phyloP scores from a whole-genome alignment of 2,888 invertebrate species.

The Harpalus rubripes region DNA sequence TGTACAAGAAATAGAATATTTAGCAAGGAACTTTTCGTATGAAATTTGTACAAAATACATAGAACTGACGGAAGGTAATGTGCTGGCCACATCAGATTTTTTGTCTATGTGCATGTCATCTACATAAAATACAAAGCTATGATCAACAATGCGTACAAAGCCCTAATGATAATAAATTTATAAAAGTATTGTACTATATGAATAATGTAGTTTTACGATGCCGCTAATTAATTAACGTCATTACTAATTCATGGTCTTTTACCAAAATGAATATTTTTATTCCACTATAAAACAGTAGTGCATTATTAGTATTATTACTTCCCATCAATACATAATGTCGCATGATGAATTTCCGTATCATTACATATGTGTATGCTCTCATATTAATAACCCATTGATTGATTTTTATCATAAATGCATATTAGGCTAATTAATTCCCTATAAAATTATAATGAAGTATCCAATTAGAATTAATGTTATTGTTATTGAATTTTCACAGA shows the following conservation, averaged over 20 bases:
- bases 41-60: too few species aligned
- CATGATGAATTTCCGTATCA: conserved; percentile 13
- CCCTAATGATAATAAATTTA: too few species aligned
- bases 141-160: too few species aligned
- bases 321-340: neutral
- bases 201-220: neutral
- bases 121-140: too few species aligned
- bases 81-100: too few species aligned
- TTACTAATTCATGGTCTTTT: conserved; percentile 40
- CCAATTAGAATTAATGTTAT: conserved; percentile 23
- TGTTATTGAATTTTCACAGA: neutral
- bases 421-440: conserved; percentile 12
- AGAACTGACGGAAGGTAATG: too few species aligned
- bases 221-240: conserved; percentile 23
- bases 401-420: neutral
- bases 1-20: too few species aligned
- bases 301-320: conserved; percentile 24
- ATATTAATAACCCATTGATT: conserved; percentile 20
- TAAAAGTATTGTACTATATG: neutral
- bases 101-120: too few species aligned
- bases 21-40: too few species aligned
- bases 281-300: conserved; percentile 6
- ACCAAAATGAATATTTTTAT: conserved; percentile 41
- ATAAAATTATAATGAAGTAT: conserved; percentile 35
- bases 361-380: neutral